A percentile compares a stretch with the other conserved stretches of the same genome.
phyloP scores from a whole-genome alignment of 2,797 vertebrate genomes.

The Clarias pachynema region DNA sequence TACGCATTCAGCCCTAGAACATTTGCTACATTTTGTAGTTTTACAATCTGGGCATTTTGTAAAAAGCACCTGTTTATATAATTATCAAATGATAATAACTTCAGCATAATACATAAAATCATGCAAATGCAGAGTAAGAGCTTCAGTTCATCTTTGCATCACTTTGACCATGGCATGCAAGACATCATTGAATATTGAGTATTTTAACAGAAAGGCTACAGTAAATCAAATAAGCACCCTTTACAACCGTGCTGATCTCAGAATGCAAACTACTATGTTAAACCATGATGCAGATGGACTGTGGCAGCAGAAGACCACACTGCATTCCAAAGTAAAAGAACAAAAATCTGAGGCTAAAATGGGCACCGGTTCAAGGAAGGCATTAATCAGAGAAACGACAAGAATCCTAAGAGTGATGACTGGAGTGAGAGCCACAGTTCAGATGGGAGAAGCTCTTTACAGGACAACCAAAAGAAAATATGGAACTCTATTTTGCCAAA shows the following conservation, averaged over 20 bases:
- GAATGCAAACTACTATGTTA: not conserved
- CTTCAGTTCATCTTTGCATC: not conserved
- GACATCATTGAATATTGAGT: not conserved
- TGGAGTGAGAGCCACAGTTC: not conserved
- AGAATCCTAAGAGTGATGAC: not conserved
- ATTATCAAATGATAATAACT: not conserved
- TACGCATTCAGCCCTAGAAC: not conserved
- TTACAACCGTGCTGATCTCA: not conserved
- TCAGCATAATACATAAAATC: not conserved
- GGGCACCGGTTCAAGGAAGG: not conserved
- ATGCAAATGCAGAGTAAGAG: not conserved
- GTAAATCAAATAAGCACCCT: not conserved
- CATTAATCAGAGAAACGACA: not conserved
- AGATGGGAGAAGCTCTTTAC: not conserved
- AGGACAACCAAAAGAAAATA: not conserved
- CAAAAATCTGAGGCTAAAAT: not conserved
- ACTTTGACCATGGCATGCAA: not conserved
- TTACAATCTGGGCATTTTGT: not conserved
- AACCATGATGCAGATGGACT: not conserved
- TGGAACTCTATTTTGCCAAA: not conserved
- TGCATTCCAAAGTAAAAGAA: not conserved
- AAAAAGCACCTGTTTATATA: not conserved
- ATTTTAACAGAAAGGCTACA: not conserved
- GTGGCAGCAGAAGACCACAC: not conserved
- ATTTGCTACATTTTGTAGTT: not conserved